A percentile compares a stretch with the other conserved stretches of the same genome.
Conservation (phyloP, 2,888 invertebrate species). For the Meghimatium bilineatum region DNA sequence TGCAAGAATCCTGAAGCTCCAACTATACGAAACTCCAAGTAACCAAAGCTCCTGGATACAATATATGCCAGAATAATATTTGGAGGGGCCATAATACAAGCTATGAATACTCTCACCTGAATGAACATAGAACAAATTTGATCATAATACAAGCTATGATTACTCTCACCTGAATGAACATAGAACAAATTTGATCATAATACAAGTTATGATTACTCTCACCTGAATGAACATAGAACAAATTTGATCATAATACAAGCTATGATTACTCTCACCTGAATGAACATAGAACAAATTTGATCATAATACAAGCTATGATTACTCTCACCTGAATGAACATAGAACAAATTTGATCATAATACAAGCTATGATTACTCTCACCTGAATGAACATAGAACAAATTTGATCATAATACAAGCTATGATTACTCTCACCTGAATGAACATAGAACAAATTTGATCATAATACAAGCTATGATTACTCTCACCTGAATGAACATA, state of each 20-base stretch:
- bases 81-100: conserved; percentile 59
- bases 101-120: conserved; percentile 61
- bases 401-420: too few species aligned
- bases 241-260: conserved; percentile 57
- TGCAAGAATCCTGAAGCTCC: conserved; percentile 63
- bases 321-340: too few species aligned
- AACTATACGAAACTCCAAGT: conserved; percentile 71
- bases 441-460: too few species aligned
- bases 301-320: too few species aligned
- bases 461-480: too few species aligned
- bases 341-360: too few species aligned
- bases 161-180: conserved; percentile 57
- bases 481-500: too few species aligned
- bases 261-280: conserved; percentile 61
- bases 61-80: conserved; percentile 57
- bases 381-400: too few species aligned
- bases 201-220: conserved; percentile 59
- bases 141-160: conserved; percentile 59
- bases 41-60: conserved; percentile 66
- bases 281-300: background rate
- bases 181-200: conserved; percentile 53
- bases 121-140: conserved; percentile 6
- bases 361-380: too few species aligned
- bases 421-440: too few species aligned
- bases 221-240: conserved; percentile 51